Conservation (phyloP, 2,888 invertebrate genomes). For the Alloscopus bannaensis region DNA sequence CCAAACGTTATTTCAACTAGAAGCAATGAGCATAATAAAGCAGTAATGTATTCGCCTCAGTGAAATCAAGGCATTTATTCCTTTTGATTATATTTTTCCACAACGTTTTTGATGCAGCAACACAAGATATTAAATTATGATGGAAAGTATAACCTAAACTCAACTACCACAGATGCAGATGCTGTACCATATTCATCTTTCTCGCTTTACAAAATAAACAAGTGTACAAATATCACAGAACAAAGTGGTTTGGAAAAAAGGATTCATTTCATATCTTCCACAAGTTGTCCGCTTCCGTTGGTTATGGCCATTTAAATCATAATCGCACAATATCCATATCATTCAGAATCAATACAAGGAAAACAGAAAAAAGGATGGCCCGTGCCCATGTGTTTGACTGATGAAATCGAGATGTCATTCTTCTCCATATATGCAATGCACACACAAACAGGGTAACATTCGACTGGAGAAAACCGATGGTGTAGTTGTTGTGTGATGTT, state of each 20-base stretch:
- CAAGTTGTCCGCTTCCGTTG: no score
- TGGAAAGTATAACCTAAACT: background rate
- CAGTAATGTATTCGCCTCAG: no score
- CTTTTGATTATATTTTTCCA: no score
- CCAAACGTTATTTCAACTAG: background rate
- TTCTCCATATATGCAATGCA: no score
- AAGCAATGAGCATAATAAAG: background rate
- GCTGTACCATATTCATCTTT: constrained; percentile 1
- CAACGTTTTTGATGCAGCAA: background rate
- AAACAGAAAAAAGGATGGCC: constrained; percentile 39
- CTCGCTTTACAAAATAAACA: constrained; percentile 58
- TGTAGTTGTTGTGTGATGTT: background rate
- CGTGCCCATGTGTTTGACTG: constrained; percentile 9
- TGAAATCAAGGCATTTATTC: no score
- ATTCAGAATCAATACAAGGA: constrained; percentile 35
- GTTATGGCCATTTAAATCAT: no score
- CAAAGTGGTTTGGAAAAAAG: background rate
- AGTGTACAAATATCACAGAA: background rate
- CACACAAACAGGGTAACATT: no score
- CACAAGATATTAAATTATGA: background rate
- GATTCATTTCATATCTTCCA: background rate
- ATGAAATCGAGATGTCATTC: constrained; percentile 35
- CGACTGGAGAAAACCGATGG: background rate
- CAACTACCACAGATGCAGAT: background rate
- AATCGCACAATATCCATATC: constrained; percentile 56